Base-by-base conservation (phyloP, 2,888 invertebrate genomes). In the Pyrrhia umbra region DNA sequence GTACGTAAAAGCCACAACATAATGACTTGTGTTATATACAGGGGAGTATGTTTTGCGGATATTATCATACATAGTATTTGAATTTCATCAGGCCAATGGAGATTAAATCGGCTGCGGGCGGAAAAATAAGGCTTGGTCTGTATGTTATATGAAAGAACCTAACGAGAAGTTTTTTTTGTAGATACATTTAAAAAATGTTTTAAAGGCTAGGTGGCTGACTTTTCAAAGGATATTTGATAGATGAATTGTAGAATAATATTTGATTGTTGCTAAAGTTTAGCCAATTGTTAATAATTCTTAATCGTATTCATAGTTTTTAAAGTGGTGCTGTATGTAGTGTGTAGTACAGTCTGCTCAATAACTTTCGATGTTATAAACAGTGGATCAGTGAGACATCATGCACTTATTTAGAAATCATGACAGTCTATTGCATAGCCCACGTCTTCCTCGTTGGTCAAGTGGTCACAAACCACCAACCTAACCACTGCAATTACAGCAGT, bases 11-110 rank as follows among this genome's bases (percentile, higher is more conserved):
- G 70, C 68, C 64, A 27, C 66, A 57, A 15, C 8, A 18, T 45
- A 71, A 69, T 68, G 63, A 77, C 57, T 66, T 68, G 68, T 66
- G 64, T 61, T 74, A 34, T 34, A 75, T 74, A 73, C 54, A 68
- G 68, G 68, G 75, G 63, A 65, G 75, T 76, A 69, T 69, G 74
- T 73, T 83, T 71, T 67, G 68, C 52, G 51, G 70, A 77, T 77
- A 83, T 79, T 82, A 76, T 69, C 77, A 77, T 75, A 77, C 60
- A 61, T 63, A 61, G 64, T 78, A 80, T 80, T 80, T 74, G 79
- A 79, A 83, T 82, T 83, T 81, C 80, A 79, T 79, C 75, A 76
- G 49, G 64, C 52, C 71, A 62, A 77, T 70, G 78, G 50, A 76
- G 78, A 79, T 81, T 76, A 76, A 64, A 81, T 78, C 74, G 66